Conservation (phyloP, 2,113 vertebrate genomes). For the Indicator maculatus region DNA sequence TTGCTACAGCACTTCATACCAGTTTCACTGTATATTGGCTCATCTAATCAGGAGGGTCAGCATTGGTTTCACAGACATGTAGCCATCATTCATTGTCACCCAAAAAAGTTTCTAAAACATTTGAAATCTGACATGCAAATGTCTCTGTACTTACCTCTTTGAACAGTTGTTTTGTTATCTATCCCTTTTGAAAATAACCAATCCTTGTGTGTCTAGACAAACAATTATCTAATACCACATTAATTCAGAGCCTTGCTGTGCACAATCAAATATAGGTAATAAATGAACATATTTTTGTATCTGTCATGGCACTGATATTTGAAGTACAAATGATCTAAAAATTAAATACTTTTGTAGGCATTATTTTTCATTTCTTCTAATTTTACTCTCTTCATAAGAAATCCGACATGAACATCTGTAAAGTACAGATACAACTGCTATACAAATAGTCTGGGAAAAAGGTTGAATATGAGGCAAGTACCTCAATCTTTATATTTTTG, state of each 20-base stretch:
- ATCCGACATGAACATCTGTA: neutral
- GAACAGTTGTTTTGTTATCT: neutral
- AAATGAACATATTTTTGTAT: neutral
- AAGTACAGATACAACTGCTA: neutral
- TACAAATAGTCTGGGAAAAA: neutral
- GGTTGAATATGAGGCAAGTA: neutral
- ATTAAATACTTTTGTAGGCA: neutral
- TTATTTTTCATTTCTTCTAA: neutral
- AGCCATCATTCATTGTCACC: neutral
- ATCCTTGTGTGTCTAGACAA: neutral
- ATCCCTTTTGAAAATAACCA: neutral
- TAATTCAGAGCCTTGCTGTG: neutral
- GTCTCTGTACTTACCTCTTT: neutral
- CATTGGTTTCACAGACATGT: neutral
- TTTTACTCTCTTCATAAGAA: neutral
- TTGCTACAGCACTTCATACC: neutral
- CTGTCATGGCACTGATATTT: neutral
- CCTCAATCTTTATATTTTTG: neutral
- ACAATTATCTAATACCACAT: neutral
- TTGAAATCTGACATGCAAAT: neutral
- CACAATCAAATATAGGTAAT: neutral
- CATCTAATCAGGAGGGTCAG: neutral
- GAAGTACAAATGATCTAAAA: neutral
- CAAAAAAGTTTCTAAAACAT: neutral
- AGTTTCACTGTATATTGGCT: neutral